Base-by-base conservation (phyloP, 2,888 invertebrate species). In the Scaptomyza flava region DNA sequence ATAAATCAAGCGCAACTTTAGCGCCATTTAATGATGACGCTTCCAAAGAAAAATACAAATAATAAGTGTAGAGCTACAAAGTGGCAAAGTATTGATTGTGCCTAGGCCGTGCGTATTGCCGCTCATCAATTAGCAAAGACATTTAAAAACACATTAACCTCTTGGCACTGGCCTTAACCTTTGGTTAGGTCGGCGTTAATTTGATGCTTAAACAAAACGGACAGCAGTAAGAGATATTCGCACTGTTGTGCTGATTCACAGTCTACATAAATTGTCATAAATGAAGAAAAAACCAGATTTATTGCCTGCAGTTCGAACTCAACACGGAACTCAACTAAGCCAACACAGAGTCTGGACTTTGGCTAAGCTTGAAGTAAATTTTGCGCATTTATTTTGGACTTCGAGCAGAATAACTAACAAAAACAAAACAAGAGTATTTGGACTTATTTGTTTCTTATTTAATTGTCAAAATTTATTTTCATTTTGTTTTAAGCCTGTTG, bases 71-170 rank as follows among this genome's bases (percentile, higher is more conserved):
- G 8, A 11, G 27, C 41, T 33, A 27, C 34, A 23, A 27, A 14
- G 38, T 38, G 14, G 38, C 38, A 38, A 38, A 45, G n/a, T 41
- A 12, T 14, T 11, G 11, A 34, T 27, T 30, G 34, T 51, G 23
- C 33, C 53, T 47, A 11, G 45, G n/a, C 47, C 53, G 34, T 64
- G 38, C 38, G 30, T 30, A 34, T 11, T 17, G 60, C 66, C 73
- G 79, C 68, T 56, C 47, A 57, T 52, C 82, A 82, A 87, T 82
- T 82, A 85, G 79, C 87, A 67, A 41, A 57, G 57, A 70, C 60
- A 85, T 82, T 87, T 85, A 77, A 82, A 83, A 82, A 77, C 70
- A 60, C 82, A 87, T 83, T 83, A 83, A 83, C 86, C 88, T 58
- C 54, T 70, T 77, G 80, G 64, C 74, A 78, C 69, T 87, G 57